Evolutionary conservation across 1,140 invertebrate genomes (phyloP).

Genomic region (Drosophila insularis): DNA sequence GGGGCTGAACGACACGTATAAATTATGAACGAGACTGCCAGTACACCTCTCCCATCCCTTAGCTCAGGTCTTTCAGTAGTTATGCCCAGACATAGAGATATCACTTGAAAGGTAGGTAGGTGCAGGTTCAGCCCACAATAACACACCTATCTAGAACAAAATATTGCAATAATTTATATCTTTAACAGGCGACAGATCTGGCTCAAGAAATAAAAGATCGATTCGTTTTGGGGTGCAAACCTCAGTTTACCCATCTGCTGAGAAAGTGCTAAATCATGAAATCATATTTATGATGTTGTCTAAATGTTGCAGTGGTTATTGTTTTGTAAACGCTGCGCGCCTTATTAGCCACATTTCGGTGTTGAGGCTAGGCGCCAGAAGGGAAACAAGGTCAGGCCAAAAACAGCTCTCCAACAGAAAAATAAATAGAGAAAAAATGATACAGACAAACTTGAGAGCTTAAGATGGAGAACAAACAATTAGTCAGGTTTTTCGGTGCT

Average conservation of each 20-base stretch:
- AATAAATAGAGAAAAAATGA: conserved; percentile 19
- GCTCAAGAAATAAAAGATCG: too few species aligned
- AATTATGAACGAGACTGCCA: conserved; percentile 68
- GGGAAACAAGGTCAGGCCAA: conserved; percentile 68
- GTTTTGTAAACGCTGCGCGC: conserved; percentile 24
- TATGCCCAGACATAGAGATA: background rate
- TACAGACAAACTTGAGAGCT: conserved; percentile 30
- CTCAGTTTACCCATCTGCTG: conserved; percentile 39
- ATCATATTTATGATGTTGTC: conserved; percentile 45
- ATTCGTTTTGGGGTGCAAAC: too few species aligned
- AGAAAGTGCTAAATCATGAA: conserved; percentile 57
- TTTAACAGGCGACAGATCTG: too few species aligned
- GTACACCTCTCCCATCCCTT: conserved; percentile 5
- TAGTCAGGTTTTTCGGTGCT: conserved; percentile 61
- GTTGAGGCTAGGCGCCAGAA: conserved; percentile 2
- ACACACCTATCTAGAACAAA: too few species aligned
- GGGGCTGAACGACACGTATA: conserved; percentile 78
- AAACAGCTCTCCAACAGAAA: conserved; percentile 74
- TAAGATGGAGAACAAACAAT: conserved; percentile 63
- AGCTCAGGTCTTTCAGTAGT: background rate
- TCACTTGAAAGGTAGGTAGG: too few species aligned
- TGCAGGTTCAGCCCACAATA: too few species aligned
- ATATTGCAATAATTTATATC: too few species aligned
- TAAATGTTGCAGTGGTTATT: conserved; percentile 19
- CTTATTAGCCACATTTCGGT: conserved; percentile 68